phyloP scores from a whole-genome alignment of 2,888 invertebrate species.

The Galerucella pusilla region DNA sequence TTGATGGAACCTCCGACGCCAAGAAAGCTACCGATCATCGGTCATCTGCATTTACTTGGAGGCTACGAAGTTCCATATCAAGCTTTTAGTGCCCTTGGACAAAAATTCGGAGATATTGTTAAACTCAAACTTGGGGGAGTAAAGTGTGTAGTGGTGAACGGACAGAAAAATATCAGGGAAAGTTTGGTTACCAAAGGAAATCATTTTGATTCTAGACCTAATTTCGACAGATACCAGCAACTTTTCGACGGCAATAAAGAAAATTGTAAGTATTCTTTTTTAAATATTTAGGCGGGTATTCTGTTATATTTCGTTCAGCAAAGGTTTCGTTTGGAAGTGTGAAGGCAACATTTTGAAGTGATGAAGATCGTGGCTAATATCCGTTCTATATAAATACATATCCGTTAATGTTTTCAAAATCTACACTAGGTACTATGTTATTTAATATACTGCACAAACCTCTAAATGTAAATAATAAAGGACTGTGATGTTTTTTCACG shows the following conservation, averaged over 20 bases:
- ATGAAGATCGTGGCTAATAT: too few species aligned
- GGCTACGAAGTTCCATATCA: slow-evolving; percentile 72
- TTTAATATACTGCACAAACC: too few species aligned
- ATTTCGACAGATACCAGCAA: slow-evolving; percentile 72
- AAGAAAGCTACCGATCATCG: slow-evolving; percentile 69
- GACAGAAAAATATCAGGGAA: slow-evolving; percentile 70
- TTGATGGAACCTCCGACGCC: slow-evolving; percentile 67
- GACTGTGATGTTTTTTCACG: too few species aligned
- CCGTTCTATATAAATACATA: too few species aligned
- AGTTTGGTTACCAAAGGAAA: slow-evolving; percentile 70
- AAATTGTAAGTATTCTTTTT: slow-evolving; percentile 70
- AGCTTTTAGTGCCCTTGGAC: slow-evolving; percentile 68
- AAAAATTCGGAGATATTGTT: slow-evolving; percentile 68
- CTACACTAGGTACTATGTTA: too few species aligned
- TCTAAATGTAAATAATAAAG: too few species aligned
- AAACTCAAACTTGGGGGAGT: slow-evolving; percentile 69
- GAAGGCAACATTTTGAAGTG: too few species aligned
- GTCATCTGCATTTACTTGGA: slow-evolving; percentile 69
- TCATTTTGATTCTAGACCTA: slow-evolving; percentile 74
- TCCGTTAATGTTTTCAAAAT: too few species aligned
- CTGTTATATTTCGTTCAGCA: too few species aligned
- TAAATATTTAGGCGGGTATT: neutral
- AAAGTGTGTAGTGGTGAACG: slow-evolving; percentile 70
- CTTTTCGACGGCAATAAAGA: slow-evolving; percentile 75
- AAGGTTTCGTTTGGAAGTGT: too few species aligned